Conservation (phyloP, 2,888 invertebrate species). For the Cephus runcator region DNA sequence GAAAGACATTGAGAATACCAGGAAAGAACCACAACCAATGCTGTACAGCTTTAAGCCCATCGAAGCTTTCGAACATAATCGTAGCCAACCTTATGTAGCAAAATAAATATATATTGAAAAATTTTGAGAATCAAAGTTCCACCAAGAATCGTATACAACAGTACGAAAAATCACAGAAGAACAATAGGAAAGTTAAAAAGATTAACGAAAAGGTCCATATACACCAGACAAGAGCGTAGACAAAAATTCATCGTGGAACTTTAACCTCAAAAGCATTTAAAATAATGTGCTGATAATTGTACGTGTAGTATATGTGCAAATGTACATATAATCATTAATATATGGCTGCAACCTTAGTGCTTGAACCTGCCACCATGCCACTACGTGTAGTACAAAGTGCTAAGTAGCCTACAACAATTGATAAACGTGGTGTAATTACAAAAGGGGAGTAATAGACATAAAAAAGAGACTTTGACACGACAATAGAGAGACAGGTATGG, state of each 20-base stretch:
- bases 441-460: conserved; percentile 2
- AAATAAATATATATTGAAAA: conserved; percentile 3
- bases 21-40: conserved; percentile 58
- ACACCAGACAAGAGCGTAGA: neutral
- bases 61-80: conserved; percentile 42
- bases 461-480: conserved; percentile 13
- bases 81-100: conserved; percentile 11
- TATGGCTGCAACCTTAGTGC: conserved; percentile 53
- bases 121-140: conserved; percentile 5
- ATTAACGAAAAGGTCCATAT: neutral
- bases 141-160: conserved; percentile 7
- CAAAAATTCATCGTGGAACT: neutral
- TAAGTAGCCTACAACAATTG: neutral
- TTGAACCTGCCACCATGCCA: conserved; percentile 59
- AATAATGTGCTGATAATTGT: neutral
- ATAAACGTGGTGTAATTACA: conserved; percentile 4
- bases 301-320: conserved; percentile 1
- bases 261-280: neutral
- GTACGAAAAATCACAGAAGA: neutral
- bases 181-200: neutral
- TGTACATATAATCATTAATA: neutral
- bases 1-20: conserved; percentile 53
- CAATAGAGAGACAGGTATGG: conserved; percentile 6
- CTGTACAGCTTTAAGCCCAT: conserved; percentile 60
- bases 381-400: conserved; percentile 39